phyloP scores from a whole-genome alignment of 1,140 invertebrate species.

The Zeugodacus cucurbitae region DNA sequence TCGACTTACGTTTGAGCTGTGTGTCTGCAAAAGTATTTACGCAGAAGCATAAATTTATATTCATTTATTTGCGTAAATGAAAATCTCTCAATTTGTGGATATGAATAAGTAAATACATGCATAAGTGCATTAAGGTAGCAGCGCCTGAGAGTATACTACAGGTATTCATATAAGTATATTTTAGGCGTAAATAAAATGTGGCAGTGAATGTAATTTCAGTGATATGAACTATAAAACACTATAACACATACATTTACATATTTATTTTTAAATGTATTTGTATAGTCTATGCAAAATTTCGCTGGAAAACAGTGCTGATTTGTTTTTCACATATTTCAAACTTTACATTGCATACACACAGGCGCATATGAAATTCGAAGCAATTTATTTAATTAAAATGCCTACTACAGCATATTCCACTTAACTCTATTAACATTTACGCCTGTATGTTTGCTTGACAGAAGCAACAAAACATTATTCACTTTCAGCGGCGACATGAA shows the following conservation, averaged over 20 bases:
- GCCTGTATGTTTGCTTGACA: neutral
- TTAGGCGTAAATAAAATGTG: neutral
- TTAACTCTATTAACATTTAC: neutral
- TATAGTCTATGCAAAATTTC: too few species aligned
- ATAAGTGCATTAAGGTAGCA: neutral
- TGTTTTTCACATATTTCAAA: too few species aligned
- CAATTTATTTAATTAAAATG: conserved; percentile 30
- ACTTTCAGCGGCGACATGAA: neutral
- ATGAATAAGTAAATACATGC: neutral
- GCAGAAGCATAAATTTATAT: neutral
- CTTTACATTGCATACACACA: neutral
- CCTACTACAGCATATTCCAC: neutral
- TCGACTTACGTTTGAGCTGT: neutral
- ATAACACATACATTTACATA: neutral
- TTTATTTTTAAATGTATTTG: neutral
- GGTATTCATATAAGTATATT: neutral
- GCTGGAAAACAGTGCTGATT: too few species aligned
- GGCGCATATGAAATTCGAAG: neutral
- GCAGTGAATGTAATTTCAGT: neutral
- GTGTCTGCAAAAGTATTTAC: neutral
- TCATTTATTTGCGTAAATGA: conserved; percentile 16
- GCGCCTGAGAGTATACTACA: neutral
- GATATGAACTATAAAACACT: neutral
- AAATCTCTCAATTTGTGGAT: conserved; percentile 20
- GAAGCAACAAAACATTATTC: neutral